These are phyloP conservation scores for Oreochromis tanganicae DNA, from an alignment of 2,113 vertebrate species.

Conservation along the genomic window DNA sequence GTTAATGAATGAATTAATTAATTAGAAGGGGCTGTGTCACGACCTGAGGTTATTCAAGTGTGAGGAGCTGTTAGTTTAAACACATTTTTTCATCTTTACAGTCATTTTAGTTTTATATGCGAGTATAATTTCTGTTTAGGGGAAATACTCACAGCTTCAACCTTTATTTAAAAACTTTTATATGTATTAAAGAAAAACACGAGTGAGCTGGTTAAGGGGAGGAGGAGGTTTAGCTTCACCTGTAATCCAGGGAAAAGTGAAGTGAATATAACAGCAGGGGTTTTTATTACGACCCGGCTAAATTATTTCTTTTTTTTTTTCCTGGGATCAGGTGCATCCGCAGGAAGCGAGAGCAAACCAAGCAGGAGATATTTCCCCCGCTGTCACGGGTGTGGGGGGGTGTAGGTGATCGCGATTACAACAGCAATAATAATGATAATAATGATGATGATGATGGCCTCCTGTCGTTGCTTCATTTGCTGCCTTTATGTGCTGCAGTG, in stretches of 20 bases:
- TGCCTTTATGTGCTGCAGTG: not conserved
- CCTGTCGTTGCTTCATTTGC: not conserved
- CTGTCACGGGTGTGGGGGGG: constrained; percentile 20
- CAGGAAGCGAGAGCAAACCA: constrained; percentile 6
- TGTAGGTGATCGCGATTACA: constrained; percentile 16
- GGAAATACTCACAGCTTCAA: not conserved
- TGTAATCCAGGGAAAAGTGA: not conserved
- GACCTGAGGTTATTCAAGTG: not conserved
- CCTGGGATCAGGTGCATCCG: constrained; percentile 28
- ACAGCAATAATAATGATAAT: not conserved
- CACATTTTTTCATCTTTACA: not conserved
- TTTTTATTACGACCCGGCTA: not conserved
- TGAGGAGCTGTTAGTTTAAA: not conserved
- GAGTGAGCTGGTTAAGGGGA: not conserved
- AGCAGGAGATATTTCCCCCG: constrained; percentile 10
- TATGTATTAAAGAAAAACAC: not conserved
- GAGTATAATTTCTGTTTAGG: not conserved
- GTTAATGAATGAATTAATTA: not conserved
- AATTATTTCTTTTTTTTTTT: not conserved
- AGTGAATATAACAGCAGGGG: not conserved
- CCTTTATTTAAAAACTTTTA: not conserved
- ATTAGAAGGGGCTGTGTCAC: not conserved
- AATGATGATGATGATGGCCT: not conserved
- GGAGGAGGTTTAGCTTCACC: not conserved
- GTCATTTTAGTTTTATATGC: not conserved